These are phyloP conservation scores for Timandra comae DNA, from an alignment of 2,888 invertebrate species.

Conservation along the genomic window DNA sequence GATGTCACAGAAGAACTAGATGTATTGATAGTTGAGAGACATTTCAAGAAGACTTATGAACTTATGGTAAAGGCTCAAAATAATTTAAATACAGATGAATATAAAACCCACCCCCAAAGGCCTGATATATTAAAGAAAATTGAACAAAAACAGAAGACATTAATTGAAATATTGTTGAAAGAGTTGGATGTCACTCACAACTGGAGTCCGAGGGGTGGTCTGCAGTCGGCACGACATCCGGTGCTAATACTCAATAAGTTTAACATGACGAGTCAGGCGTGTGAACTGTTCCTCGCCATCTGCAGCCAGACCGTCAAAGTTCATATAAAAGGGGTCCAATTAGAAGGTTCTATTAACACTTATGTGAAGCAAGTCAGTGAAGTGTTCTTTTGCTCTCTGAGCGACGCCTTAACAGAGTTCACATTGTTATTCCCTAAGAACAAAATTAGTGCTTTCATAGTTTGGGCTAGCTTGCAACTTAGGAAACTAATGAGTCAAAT, in stretches of 20 bases:
- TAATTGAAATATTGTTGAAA: slow-evolving; percentile 91
- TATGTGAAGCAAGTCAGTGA: slow-evolving; percentile 89
- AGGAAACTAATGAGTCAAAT: slow-evolving; percentile 87
- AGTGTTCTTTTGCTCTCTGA: slow-evolving; percentile 89
- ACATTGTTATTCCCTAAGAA: slow-evolving; percentile 86
- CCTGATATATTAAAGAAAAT: slow-evolving; percentile 73
- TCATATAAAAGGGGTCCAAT: slow-evolving; percentile 86
- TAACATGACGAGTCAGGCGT: slow-evolving; percentile 81
- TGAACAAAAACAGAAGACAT: slow-evolving; percentile 82
- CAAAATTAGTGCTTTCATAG: slow-evolving; percentile 81
- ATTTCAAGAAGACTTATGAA: slow-evolving; percentile 94
- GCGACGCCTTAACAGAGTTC: slow-evolving; percentile 79
- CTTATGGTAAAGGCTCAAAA: slow-evolving; percentile 80
- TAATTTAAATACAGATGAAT: slow-evolving; percentile 55
- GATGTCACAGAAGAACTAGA: slow-evolving; percentile 96
- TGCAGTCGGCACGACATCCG: slow-evolving; percentile 89
- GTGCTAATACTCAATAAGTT: slow-evolving; percentile 89
- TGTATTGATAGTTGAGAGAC: slow-evolving; percentile 95
- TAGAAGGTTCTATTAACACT: slow-evolving; percentile 86
- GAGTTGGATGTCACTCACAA: slow-evolving; percentile 94
- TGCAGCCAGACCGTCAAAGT: slow-evolving; percentile 89
- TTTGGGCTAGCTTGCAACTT: slow-evolving; percentile 93
- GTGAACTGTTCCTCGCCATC: slow-evolving; percentile 87
- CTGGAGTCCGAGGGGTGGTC: slow-evolving; percentile 92
- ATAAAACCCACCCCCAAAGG: slow-evolving; percentile 54